A percentile compares a stretch with the other conserved stretches of the same genome.
Evolutionary conservation across 2,888 invertebrate species (phyloP).

Genomic region (Amiota minor): DNA sequence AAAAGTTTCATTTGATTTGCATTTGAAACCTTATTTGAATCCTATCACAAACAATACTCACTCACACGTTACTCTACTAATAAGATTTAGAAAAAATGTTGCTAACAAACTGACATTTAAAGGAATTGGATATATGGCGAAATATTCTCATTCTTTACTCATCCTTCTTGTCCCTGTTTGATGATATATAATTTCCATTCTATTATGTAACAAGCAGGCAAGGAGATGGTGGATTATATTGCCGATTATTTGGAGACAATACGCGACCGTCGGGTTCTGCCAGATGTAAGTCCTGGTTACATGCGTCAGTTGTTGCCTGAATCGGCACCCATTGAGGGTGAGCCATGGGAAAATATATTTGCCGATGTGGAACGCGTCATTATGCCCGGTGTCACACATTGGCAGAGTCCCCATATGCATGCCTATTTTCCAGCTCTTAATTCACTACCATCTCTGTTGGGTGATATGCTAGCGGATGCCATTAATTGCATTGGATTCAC

Average conservation of each 20-base stretch:
- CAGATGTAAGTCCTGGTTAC: conserved; percentile 95
- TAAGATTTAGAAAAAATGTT: conserved; percentile 40
- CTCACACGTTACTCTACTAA: conserved; percentile 15
- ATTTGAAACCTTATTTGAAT: conserved; percentile 19
- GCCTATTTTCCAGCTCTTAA: conserved; percentile 97
- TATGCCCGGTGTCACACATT: conserved; percentile 91
- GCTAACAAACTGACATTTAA: neutral
- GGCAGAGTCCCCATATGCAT: conserved; percentile 97
- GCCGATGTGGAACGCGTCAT: conserved; percentile 93
- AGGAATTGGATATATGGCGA: conserved; percentile 30
- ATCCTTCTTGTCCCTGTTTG: neutral
- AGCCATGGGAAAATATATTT: conserved; percentile 93
- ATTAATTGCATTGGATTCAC: conserved; percentile 96
- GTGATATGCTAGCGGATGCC: conserved; percentile 96
- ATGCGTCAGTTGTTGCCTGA: conserved; percentile 88
- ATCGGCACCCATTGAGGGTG: conserved; percentile 89
- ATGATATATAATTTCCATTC: neutral
- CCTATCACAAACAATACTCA: neutral
- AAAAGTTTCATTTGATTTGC: conserved; percentile 55
- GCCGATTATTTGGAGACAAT: conserved; percentile 96
- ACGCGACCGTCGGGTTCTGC: conserved; percentile 90
- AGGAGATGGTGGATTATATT: conserved; percentile 98
- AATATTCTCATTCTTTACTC: neutral
- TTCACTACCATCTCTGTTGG: conserved; percentile 93
- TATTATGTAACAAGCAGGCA: conserved; percentile 78